Percentiles rank a stretch among this genome's conserved stretches.
Evolutionary conservation across 2,888 invertebrate genomes (phyloP).

Genomic region (Lypha dubia): DNA sequence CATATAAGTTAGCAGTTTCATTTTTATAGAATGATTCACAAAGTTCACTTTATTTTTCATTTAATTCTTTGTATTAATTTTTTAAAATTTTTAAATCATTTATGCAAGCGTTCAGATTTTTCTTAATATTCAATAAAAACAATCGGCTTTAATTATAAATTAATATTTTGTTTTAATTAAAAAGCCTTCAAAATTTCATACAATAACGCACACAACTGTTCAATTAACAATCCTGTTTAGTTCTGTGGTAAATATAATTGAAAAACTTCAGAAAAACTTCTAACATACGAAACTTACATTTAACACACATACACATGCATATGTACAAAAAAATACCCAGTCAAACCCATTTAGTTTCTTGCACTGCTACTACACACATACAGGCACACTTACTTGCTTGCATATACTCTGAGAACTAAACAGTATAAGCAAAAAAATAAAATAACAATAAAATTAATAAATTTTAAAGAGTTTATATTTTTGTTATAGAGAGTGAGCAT

Average conservation of each 20-base stretch:
- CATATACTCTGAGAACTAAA: constrained; percentile 30
- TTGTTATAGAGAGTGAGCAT: constrained; percentile 1
- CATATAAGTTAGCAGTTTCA: constrained; percentile 12
- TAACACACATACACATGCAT: neutral
- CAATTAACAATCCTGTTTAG: constrained; percentile 71
- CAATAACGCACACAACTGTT: constrained; percentile 72
- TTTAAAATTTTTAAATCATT: neutral
- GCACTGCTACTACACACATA: neutral
- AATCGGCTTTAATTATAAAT: constrained; percentile 1
- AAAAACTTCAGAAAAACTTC: constrained; percentile 70
- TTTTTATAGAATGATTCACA: constrained; percentile 9
- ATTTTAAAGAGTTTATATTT: constrained; percentile 42
- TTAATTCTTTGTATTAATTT: neutral
- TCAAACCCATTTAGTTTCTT: neutral
- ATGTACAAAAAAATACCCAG: neutral
- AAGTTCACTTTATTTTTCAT: neutral
- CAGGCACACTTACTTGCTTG: too few relatives aligned
- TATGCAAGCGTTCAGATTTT: neutral
- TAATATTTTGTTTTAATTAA: constrained; percentile 10
- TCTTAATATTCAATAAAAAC: neutral
- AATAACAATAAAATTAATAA: constrained; percentile 24
- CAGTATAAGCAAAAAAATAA: neutral
- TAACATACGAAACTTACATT: constrained; percentile 58
- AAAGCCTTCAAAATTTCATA: constrained; percentile 54
- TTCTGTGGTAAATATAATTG: constrained; percentile 70